A percentile compares a stretch with the other conserved stretches of the same genome.
phyloP scores from a whole-genome alignment of 1,140 invertebrate genomes.

The Himalopsyche phryganea region DNA sequence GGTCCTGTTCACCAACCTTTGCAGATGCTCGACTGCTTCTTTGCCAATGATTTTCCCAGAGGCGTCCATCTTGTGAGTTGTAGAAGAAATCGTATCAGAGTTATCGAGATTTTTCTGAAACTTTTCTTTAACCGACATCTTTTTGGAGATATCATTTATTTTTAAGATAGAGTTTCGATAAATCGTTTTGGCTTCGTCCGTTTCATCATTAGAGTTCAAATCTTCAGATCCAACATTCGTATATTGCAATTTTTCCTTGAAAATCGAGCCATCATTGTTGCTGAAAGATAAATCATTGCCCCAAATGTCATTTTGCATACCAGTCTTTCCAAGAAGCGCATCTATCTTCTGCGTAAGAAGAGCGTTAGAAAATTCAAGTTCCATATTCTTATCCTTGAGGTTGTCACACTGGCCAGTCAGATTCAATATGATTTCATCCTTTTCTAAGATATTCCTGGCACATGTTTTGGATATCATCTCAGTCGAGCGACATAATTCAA shows the following conservation, averaged over 20 bases:
- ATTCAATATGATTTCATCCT: slow-evolving; percentile 10
- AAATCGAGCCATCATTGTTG: no score
- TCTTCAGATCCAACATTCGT: no score
- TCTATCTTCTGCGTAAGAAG: not conserved
- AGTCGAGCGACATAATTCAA: not conserved
- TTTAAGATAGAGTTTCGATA: no score
- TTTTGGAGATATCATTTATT: not conserved
- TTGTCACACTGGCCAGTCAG: not conserved
- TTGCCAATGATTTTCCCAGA: no score
- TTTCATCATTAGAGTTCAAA: no score
- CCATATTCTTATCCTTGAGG: not conserved
- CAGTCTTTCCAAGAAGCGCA: no score
- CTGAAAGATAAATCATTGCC: no score
- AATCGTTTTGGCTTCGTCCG: no score
- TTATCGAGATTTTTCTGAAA: slow-evolving; percentile 6
- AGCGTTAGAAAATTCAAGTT: not conserved
- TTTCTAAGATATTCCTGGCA: slow-evolving; percentile 13
- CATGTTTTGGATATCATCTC: slow-evolving; percentile 18
- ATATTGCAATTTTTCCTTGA: no score
- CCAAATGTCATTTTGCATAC: no score
- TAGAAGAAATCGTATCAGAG: slow-evolving; percentile 11
- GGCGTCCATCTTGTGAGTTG: not conserved
- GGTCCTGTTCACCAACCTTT: no score
- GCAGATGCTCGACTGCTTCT: no score
- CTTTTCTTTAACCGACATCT: slow-evolving; percentile 8